Percentiles rank a stretch among this genome's conserved stretches.
These are phyloP conservation scores for Sciurus niger DNA, from an alignment of 2,113 vertebrate species.

Conservation along the genomic window DNA sequence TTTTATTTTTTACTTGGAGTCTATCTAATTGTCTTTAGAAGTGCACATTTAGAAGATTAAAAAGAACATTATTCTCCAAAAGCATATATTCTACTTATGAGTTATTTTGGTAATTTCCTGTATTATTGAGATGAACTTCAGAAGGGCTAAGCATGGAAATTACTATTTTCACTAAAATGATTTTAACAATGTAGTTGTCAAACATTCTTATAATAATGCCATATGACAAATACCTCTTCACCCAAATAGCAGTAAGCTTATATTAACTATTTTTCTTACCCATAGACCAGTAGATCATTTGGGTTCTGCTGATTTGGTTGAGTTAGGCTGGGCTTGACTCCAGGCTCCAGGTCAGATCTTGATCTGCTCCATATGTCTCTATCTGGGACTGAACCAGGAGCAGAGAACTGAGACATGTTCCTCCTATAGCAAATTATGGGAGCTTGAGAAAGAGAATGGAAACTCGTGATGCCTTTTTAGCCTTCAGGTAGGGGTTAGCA, in stretches of 20 bases:
- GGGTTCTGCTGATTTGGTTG: not conserved
- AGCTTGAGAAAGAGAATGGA: not conserved
- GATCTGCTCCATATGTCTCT: not conserved
- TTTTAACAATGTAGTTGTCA: not conserved
- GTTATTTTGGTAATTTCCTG: constrained; percentile 29
- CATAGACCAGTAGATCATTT: not conserved
- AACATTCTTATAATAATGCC: not conserved
- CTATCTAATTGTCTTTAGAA: not conserved
- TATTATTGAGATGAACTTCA: not conserved
- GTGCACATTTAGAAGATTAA: not conserved
- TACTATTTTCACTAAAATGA: not conserved
- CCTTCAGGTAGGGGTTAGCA: not conserved
- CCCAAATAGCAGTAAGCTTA: not conserved
- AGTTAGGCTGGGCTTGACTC: not conserved
- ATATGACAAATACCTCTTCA: not conserved
- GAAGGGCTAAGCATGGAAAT: not conserved
- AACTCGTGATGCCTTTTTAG: not conserved
- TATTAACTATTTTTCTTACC: constrained; percentile 38
- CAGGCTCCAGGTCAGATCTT: not conserved
- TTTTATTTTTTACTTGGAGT: not conserved
- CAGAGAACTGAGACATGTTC: not conserved
- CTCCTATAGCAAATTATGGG: not conserved
- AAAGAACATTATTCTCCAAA: constrained; percentile 19
- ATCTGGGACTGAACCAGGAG: not conserved
- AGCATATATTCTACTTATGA: not conserved